These are phyloP conservation scores for Xenopus tropicalis DNA, from an alignment of 2,113 vertebrate species.

Conservation along the genomic window UCB_Xtro_10.0 CM004445.2:79904001-79904500, in stretches of 20 bases:
- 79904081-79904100: constrained; percentile 90
- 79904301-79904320: constrained; percentile 94
- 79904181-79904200: constrained; percentile 95
- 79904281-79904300: constrained; percentile 95
- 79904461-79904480: constrained; percentile 85
- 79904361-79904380: constrained; percentile 88
- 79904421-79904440: constrained; percentile 96
- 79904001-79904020: constrained; percentile 72
- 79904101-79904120: constrained; percentile 98
- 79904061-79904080: constrained; percentile 97
- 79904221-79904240: constrained; percentile 93
- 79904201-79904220: constrained; percentile 98
- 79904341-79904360: constrained; percentile 85
- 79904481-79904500: constrained; percentile 87
- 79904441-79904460: constrained; percentile 89
- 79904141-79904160: constrained; percentile 97
- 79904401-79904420: constrained; percentile 91
- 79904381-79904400: constrained; percentile 90
- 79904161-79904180: constrained; percentile 94
- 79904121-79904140: constrained; percentile 97
- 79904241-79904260: constrained; percentile 99
- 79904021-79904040: constrained; percentile 99
- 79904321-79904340: constrained; percentile 78
- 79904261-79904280: constrained; percentile 93
- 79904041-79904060: constrained; percentile 98